Evolutionary conservation across 2,888 invertebrate genomes (phyloP).

Genomic region (Eilema griseolum): DNA sequence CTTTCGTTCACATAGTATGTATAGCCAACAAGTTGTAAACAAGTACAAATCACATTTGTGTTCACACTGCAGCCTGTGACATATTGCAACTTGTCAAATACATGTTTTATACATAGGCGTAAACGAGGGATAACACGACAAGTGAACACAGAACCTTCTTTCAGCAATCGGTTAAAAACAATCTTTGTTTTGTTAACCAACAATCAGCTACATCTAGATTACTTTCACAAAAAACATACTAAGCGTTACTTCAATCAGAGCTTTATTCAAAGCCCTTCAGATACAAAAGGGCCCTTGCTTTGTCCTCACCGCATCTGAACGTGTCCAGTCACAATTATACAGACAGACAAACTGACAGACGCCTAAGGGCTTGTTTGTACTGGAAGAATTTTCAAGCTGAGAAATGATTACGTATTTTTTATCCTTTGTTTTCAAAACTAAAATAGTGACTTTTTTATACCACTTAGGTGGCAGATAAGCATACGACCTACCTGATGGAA

Average conservation of each 20-base stretch:
- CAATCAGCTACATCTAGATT: neutral
- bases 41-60: too few species aligned
- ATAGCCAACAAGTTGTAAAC: too few species aligned
- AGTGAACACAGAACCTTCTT: neutral
- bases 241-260: conserved; percentile 17
- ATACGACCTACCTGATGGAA: too few species aligned
- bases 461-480: too few species aligned
- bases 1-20: too few species aligned
- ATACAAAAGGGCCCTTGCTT: conserved; percentile 27
- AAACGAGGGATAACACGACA: neutral
- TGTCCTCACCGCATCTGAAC: conserved; percentile 25
- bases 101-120: too few species aligned
- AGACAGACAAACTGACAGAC: conserved; percentile 17
- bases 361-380: conserved; percentile 5
- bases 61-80: too few species aligned
- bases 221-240: neutral
- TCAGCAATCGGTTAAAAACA: neutral
- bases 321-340: conserved; percentile 23
- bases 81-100: too few species aligned
- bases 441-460: too few species aligned
- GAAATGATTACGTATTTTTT: too few species aligned
- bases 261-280: conserved; percentile 41
- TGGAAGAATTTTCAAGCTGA: neutral
- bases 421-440: too few species aligned
- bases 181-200: neutral